Conservation (phyloP, 2,113 vertebrate species). For the Burhinus bistriatus region DNA sequence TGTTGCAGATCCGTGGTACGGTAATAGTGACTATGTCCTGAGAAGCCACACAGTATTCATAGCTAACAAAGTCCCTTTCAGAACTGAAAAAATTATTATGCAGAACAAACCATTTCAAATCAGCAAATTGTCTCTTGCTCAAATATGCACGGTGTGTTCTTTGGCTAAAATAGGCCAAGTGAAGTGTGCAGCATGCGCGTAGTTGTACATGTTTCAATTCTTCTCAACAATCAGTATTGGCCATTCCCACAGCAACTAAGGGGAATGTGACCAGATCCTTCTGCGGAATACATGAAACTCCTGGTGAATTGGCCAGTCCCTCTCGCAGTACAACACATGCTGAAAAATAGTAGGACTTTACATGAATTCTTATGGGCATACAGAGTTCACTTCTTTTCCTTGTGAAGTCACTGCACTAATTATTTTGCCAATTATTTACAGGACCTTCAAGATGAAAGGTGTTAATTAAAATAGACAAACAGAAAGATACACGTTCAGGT, state of each 20-base stretch:
- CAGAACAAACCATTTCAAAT: not conserved
- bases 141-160: fast-evolving
- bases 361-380: not conserved
- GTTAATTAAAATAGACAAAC: constrained; percentile 22
- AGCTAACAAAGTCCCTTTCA: not conserved
- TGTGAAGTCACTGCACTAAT: not conserved
- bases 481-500: not conserved
- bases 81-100: not conserved
- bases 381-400: not conserved
- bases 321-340: not conserved
- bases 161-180: not conserved
- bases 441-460: constrained; percentile 1
- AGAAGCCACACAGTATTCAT: not conserved
- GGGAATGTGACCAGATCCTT: not conserved
- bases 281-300: not conserved
- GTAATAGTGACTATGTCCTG: not conserved
- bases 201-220: not conserved
- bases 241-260: not conserved
- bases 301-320: not conserved
- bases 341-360: not conserved
- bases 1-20: not conserved
- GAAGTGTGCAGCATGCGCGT: not conserved
- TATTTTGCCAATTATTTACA: not conserved
- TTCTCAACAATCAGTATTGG: not conserved
- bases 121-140: not conserved